phyloP scores from a whole-genome alignment of 2,797 vertebrate genomes.

The Bufotes viridis region DNA sequence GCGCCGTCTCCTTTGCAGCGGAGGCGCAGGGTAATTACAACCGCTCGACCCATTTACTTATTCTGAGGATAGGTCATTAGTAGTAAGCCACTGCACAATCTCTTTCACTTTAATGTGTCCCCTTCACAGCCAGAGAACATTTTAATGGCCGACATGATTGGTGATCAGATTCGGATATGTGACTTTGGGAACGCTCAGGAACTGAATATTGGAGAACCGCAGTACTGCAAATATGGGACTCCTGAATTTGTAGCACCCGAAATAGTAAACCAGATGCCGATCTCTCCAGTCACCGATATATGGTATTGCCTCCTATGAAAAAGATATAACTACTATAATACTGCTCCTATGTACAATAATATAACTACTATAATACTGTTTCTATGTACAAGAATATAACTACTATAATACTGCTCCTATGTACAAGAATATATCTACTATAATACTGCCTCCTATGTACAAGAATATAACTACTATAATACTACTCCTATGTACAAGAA shows the following conservation, averaged over 20 bases:
- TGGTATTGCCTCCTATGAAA: slow-evolving; percentile 78
- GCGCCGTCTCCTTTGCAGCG: no score
- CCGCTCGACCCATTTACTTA: no score
- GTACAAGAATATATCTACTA: not conserved
- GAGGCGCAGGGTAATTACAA: no score
- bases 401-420: not conserved
- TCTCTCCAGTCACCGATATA: slow-evolving; percentile 91
- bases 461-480: slow-evolving; percentile 18
- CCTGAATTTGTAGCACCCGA: slow-evolving; percentile 96
- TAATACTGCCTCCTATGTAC: slow-evolving; percentile 6
- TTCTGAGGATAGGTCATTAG: no score
- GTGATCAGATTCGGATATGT: slow-evolving; percentile 92
- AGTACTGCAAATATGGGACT: slow-evolving; percentile 95
- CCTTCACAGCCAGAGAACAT: slow-evolving; percentile 90
- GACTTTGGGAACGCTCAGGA: slow-evolving; percentile 92
- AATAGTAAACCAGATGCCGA: slow-evolving; percentile 94
- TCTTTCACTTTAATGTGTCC: not conserved
- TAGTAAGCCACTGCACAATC: not conserved
- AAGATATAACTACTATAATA: not conserved
- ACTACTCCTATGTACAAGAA: slow-evolving; percentile 14
- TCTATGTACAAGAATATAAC: not conserved
- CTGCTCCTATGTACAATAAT: not conserved
- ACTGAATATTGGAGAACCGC: slow-evolving; percentile 83
- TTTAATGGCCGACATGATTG: slow-evolving; percentile 84
- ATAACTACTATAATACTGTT: not conserved